Conservation (phyloP, 2,888 invertebrate species). For the Periphyllus acericola region DNA sequence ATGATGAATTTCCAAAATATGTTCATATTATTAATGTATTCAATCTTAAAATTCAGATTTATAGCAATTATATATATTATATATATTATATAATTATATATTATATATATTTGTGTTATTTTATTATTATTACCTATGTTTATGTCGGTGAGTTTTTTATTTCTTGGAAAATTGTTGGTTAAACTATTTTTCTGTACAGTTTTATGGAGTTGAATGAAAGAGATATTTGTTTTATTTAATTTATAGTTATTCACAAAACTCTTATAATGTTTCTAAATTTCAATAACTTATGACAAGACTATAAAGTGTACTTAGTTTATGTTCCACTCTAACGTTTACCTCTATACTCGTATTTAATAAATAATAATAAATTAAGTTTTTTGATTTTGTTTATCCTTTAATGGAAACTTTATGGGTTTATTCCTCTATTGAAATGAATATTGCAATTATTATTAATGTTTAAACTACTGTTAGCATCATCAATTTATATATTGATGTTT, state of each 20-base stretch:
- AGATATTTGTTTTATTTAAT: neutral
- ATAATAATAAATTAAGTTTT: neutral
- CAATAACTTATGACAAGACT: neutral
- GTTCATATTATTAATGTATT: too few relatives aligned
- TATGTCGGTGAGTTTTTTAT: too few relatives aligned
- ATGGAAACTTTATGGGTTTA: conserved; percentile 14
- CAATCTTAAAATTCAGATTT: too few relatives aligned
- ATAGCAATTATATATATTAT: too few relatives aligned
- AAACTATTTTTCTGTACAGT: too few relatives aligned
- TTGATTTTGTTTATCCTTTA: neutral
- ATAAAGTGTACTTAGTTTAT: neutral
- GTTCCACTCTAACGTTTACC: neutral
- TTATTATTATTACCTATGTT: too few relatives aligned
- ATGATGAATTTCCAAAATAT: too few relatives aligned
- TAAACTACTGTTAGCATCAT: conserved; percentile 27
- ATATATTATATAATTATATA: too few relatives aligned
- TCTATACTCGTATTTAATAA: neutral
- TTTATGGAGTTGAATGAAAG: too few relatives aligned
- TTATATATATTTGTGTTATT: too few relatives aligned
- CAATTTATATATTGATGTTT: conserved; percentile 17
- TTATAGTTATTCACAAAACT: neutral
- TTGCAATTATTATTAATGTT: conserved; percentile 28
- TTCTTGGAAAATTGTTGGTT: too few relatives aligned
- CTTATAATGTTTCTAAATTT: too few relatives aligned
- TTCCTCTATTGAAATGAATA: conserved; percentile 8